A percentile compares a stretch with the other conserved stretches of the same genome.
Conservation (phyloP, 2,888 invertebrate genomes). For the Melanophora roralis region DNA sequence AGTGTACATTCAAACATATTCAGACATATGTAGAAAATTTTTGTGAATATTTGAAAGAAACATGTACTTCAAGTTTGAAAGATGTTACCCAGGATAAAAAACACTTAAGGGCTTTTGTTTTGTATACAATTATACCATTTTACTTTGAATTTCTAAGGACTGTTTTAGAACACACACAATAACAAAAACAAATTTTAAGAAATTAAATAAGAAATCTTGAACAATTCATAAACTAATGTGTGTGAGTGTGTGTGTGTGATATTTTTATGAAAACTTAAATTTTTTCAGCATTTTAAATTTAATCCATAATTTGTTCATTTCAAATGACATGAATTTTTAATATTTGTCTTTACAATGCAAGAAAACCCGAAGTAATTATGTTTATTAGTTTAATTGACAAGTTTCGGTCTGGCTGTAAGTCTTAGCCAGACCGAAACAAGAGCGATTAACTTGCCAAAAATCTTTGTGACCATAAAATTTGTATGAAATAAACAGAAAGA, state of each 20-base stretch:
- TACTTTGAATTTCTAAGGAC: constrained; percentile 13
- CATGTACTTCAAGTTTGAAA: constrained; percentile 34
- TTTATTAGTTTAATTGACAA: too few relatives aligned
- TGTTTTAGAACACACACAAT: constrained; percentile 19
- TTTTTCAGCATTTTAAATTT: background rate
- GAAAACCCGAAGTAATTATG: background rate
- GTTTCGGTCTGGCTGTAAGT: too few relatives aligned
- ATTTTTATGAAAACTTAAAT: background rate
- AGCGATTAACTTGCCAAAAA: too few relatives aligned
- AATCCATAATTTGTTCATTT: background rate
- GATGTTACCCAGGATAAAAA: constrained; percentile 55
- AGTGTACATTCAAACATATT: background rate
- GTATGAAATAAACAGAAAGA: too few relatives aligned
- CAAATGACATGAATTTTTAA: too few relatives aligned
- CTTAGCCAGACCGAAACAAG: too few relatives aligned
- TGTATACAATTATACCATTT: constrained; percentile 22
- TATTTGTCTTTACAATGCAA: background rate
- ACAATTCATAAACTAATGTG: constrained; percentile 29
- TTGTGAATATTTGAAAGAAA: constrained; percentile 51
- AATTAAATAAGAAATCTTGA: constrained; percentile 38
- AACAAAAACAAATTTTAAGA: constrained; percentile 31
- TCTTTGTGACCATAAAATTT: too few relatives aligned
- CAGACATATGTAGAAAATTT: too few relatives aligned
- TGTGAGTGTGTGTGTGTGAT: background rate
- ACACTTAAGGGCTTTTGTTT: constrained; percentile 56